Evolutionary conservation across 1,140 invertebrate genomes (phyloP).

Genomic region (Potamilus streckersoni): DNA sequence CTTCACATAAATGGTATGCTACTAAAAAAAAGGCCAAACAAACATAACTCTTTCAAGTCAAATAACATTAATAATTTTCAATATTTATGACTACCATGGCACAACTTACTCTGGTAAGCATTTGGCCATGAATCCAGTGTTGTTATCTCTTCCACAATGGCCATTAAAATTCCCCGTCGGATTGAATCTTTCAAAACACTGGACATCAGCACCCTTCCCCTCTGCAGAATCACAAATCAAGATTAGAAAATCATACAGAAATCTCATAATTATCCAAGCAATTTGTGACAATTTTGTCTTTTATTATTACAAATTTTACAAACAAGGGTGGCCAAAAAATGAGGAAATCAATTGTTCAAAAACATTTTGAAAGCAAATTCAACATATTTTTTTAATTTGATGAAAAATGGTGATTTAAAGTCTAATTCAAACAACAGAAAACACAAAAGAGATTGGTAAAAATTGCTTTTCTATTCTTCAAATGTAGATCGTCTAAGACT

Average conservation of each 20-base stretch:
- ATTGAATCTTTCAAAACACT: constrained; percentile 95
- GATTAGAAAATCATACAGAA: neutral
- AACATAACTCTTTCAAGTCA: no score
- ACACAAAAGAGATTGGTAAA: no score
- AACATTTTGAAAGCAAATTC: neutral
- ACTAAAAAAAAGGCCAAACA: no score
- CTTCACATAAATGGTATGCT: no score
- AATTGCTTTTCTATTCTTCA: no score
- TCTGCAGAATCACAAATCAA: constrained; percentile 31
- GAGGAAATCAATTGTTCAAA: neutral
- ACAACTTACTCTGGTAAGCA: constrained; percentile 81
- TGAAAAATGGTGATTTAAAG: neutral
- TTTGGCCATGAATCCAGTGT: constrained; percentile 86
- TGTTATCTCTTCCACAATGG: constrained; percentile 87
- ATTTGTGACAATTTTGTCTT: neutral
- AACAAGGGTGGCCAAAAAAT: neutral
- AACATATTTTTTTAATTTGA: neutral
- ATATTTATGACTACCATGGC: no score
- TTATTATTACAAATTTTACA: no score
- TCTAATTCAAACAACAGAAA: no score
- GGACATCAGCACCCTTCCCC: constrained; percentile 70
- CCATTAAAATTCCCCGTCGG: constrained; percentile 92
- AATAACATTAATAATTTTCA: no score
- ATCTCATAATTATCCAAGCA: neutral
- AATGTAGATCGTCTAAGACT: no score